These are phyloP conservation scores for Ictalurus furcatus DNA, from an alignment of 2,113 vertebrate genomes.

Conservation along the genomic window DNA sequence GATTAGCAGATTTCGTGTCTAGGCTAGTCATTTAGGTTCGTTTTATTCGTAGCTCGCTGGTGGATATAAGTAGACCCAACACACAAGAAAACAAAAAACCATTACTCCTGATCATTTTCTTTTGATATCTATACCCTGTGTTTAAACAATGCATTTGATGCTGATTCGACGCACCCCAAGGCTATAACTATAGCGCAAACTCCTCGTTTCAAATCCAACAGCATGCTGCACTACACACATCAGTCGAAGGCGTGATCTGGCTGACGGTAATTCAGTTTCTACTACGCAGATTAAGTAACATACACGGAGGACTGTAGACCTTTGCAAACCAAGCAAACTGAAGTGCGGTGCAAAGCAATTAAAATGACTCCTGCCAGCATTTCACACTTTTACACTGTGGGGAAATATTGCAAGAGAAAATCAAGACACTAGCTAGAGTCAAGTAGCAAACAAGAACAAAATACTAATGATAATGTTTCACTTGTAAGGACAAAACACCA, in stretches of 20 bases:
- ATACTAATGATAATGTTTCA: background rate
- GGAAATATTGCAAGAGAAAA: background rate
- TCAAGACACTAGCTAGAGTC: background rate
- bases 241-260: background rate
- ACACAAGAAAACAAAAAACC: background rate
- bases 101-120: background rate
- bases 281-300: background rate
- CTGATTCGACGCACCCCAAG: background rate
- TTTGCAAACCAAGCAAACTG: background rate
- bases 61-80: background rate
- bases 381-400: background rate
- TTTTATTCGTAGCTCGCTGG: background rate
- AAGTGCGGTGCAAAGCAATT: background rate
- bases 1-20: background rate
- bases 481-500: too few relatives aligned
- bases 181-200: background rate
- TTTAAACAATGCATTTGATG: background rate
- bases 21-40: background rate
- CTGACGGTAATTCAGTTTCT: background rate
- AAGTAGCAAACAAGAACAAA: background rate
- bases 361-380: too few relatives aligned
- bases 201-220: background rate
- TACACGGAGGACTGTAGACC: background rate
- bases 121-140: background rate
- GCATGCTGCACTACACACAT: background rate